phyloP scores from a whole-genome alignment of 2,797 vertebrate species.

The Eidolon dupreanum region DNA sequence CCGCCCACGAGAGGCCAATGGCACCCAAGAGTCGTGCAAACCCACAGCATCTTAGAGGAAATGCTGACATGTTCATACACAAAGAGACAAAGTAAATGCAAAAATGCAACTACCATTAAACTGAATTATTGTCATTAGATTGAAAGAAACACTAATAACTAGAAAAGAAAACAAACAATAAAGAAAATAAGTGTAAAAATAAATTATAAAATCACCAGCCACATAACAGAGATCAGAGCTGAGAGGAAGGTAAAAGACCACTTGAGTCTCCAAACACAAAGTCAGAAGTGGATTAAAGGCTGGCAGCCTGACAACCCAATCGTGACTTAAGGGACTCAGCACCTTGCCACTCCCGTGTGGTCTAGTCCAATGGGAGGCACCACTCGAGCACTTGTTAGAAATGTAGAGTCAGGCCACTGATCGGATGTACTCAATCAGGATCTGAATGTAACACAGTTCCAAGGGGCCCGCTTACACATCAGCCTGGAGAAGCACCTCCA shows the following conservation, averaged over 20 bases:
- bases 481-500: not conserved
- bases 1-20: not conserved
- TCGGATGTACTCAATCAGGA: accelerated
- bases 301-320: not conserved
- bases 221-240: not conserved
- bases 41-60: not conserved
- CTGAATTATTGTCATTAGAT: not conserved
- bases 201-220: too few relatives aligned
- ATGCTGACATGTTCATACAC: not conserved
- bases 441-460: not conserved
- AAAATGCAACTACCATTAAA: not conserved
- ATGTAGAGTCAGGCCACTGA: not conserved
- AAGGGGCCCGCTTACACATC: not conserved
- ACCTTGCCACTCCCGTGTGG: accelerated
- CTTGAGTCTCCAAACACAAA: not conserved
- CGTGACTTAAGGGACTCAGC: accelerated
- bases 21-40: not conserved
- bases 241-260: not conserved
- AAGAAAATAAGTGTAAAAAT: not conserved
- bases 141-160: not conserved
- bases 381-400: not conserved
- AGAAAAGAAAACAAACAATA: not conserved
- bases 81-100: not conserved
- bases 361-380: too few relatives aligned
- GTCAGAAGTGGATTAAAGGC: not conserved